phyloP scores from a whole-genome alignment of 1,140 invertebrate species.

The Bombus waltoni region DNA sequence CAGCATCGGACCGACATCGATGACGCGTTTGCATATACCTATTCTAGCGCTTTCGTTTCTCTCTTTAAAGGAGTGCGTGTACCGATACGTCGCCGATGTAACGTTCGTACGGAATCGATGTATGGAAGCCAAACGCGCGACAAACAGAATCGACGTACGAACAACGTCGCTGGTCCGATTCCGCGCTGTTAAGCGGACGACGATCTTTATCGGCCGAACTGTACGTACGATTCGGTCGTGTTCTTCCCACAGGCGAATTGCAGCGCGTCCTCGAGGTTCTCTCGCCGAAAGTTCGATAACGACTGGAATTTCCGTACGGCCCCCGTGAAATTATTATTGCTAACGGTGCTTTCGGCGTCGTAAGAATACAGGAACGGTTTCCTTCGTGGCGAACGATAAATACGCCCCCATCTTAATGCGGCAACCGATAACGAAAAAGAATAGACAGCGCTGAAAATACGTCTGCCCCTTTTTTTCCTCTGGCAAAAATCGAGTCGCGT shows the following conservation, averaged over 20 bases:
- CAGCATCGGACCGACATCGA: too few species aligned
- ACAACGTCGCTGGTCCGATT: not conserved
- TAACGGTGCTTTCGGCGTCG: not conserved
- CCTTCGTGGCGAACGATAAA: not conserved
- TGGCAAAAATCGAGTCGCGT: conserved; percentile 22
- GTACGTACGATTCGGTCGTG: too few species aligned
- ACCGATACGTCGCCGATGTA: not conserved
- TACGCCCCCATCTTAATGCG: too few species aligned
- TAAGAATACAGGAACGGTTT: conserved; percentile 7
- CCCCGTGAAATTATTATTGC: conserved; percentile 18
- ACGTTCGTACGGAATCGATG: not conserved
- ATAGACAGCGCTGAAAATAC: not conserved
- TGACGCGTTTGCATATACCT: too few species aligned
- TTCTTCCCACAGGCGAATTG: too few species aligned
- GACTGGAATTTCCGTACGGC: conserved; percentile 1
- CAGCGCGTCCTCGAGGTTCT: too few species aligned
- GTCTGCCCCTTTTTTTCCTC: not conserved
- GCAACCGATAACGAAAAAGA: not conserved
- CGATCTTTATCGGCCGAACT: not conserved
- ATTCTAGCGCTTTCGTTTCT: not conserved
- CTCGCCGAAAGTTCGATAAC: conserved; percentile 3
- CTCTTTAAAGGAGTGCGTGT: not conserved
- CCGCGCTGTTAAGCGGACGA: not conserved
- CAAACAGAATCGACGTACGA: too few species aligned
- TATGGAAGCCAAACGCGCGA: not conserved